These are phyloP conservation scores for Pseudococcus jackbeardsleyi DNA, from an alignment of 2,888 invertebrate genomes.

Conservation along the genomic window DNA sequence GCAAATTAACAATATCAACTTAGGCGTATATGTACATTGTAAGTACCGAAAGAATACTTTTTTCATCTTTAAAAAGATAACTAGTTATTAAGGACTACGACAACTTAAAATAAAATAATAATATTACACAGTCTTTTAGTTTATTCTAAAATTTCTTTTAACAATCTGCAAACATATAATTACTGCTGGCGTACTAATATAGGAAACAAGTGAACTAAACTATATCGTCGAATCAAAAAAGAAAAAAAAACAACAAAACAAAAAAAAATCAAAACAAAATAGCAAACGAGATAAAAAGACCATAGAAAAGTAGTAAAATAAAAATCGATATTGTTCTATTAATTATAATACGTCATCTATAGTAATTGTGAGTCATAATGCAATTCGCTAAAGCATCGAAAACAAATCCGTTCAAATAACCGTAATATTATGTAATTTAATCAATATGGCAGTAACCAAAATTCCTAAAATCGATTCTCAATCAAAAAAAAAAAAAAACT, in stretches of 20 bases:
- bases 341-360: not conserved
- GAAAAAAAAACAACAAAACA: not conserved
- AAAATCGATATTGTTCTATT: slow-evolving; percentile 52
- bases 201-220: slow-evolving; percentile 48
- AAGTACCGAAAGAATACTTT: slow-evolving; percentile 58
- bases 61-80: slow-evolving; percentile 14
- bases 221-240: slow-evolving; percentile 13
- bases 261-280: not conserved
- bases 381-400: slow-evolving; percentile 38
- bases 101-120: slow-evolving; percentile 50
- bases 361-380: slow-evolving; percentile 9
- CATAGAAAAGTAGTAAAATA: slow-evolving; percentile 48
- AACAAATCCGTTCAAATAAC: slow-evolving; percentile 1
- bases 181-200: slow-evolving; percentile 29
- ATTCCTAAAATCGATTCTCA: slow-evolving; percentile 42
- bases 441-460: slow-evolving; percentile 54
- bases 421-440: not conserved
- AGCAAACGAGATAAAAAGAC: slow-evolving; percentile 35
- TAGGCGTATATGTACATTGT: slow-evolving; percentile 57
- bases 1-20: slow-evolving; percentile 62
- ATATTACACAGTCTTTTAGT: slow-evolving; percentile 64
- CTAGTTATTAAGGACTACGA: slow-evolving; percentile 47
- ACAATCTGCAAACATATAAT: slow-evolving; percentile 45
- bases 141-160: slow-evolving; percentile 53
- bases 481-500: slow-evolving; percentile 42